Evolutionary conservation across 2,888 invertebrate genomes (phyloP), one percentile per base, ranked within the genome.

Genomic region (Diogma glabrata): DNA sequence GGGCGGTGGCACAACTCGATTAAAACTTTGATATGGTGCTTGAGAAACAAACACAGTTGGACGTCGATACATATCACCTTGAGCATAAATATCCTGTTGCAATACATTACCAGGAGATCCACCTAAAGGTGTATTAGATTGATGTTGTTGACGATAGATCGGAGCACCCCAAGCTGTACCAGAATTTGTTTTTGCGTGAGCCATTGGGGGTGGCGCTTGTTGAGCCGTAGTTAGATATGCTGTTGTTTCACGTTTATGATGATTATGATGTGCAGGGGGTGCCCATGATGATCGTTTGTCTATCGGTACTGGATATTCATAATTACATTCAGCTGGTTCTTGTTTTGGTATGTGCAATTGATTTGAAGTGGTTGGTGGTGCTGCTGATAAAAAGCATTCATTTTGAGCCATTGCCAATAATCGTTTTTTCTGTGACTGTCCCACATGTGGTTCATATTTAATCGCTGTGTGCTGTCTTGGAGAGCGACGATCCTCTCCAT

Each of bases 361-460:
- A 56, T 58, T 55, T 3, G 53, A 49, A 2, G 56, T 50, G 20
- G 55, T 5, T 56, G 59, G 30, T 48, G 53, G 54, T 51, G 54
- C 52, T 61, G 82, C 77, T 59, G 81, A 78, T 63, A 79, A 69
- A 67, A 76, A 76, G 61, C 81, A 82, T 60, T 85, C 84, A 16
- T 80, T 82, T 63, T 90, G 89, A 51, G 88, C 89, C 71, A 92
- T 88, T 50, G 90, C 90, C 55, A 92, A 70, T 50, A 92, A 73
- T 23, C 91, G 78, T 67, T 92, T 92, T 78, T 92, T 92, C 71
- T 92, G 90, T 50, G 87, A 87, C 66, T 87, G 85, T 9, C 82
- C 82, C 56, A 79, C 73, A 45, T 56, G 56, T 2, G 69, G 67
- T 55, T 70, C 69, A 53, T 69, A 69, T 53, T 69, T 70, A 28